These are phyloP conservation scores for Limnephilus lunatus DNA, from an alignment of 2,888 invertebrate genomes.

Conservation along the genomic window DNA sequence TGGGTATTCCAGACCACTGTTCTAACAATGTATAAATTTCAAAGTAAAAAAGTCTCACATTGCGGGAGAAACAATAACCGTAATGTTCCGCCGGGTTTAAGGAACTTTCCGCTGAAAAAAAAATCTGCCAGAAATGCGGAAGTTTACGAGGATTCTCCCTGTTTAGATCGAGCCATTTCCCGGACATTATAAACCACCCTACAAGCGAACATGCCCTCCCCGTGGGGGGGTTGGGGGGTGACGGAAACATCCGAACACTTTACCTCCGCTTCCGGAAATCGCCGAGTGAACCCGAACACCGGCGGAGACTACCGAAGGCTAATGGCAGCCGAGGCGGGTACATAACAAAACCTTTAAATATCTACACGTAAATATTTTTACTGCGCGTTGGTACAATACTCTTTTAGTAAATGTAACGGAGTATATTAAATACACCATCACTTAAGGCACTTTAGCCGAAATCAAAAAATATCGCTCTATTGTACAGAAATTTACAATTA, in stretches of 20 bases:
- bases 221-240: conserved; percentile 1
- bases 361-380: conserved; percentile 40
- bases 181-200: conserved; percentile 48
- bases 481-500: neutral
- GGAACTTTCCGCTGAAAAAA: conserved; percentile 9
- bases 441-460: neutral
- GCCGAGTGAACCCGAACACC: conserved; percentile 44
- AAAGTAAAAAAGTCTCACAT: conserved; percentile 5
- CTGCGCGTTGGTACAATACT: neutral
- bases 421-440: neutral
- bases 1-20: neutral
- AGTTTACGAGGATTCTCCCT: conserved; percentile 43
- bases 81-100: conserved; percentile 12
- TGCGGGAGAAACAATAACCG: conserved; percentile 3
- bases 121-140: conserved; percentile 26
- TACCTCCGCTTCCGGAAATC: conserved; percentile 42
- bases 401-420: neutral
- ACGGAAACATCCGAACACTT: conserved; percentile 37
- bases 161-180: conserved; percentile 41
- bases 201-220: neutral
- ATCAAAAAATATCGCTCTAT: neutral
- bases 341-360: conserved; percentile 47
- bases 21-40: conserved; percentile 2
- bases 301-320: conserved; percentile 42
- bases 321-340: conserved; percentile 40